phyloP scores from a whole-genome alignment of 2,113 vertebrate species.

The Nothoprocta pentlandii region DNA sequence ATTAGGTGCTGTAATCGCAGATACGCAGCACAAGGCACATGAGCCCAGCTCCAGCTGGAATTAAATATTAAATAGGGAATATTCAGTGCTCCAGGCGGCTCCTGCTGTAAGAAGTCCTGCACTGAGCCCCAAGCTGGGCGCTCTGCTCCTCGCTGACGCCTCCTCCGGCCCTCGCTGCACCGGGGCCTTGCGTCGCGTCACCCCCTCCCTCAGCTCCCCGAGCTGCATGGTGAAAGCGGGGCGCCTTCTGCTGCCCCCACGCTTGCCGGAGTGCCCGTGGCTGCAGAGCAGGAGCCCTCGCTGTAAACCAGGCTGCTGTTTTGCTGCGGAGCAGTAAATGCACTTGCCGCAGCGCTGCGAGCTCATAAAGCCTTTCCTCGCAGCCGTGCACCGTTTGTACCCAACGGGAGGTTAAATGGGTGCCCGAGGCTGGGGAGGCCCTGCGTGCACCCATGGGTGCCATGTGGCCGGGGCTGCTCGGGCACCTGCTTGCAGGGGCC shows the following conservation, averaged over 20 bases:
- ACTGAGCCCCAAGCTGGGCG: accelerated
- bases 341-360: neutral
- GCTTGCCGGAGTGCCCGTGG: neutral
- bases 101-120: neutral
- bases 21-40: accelerated
- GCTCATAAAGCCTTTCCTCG: neutral
- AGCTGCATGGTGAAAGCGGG: neutral
- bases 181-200: neutral
- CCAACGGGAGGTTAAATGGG: no score
- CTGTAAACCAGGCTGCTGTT: neutral
- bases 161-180: neutral
- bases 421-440: no score
- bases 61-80: neutral
- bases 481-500: neutral
- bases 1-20: accelerated
- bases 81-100: neutral
- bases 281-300: neutral
- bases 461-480: no score
- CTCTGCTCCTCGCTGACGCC: accelerated
- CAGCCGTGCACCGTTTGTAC: neutral
- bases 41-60: neutral
- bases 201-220: neutral
- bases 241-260: neutral
- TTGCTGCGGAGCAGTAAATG: neutral
- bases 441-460: no score